A percentile compares a stretch with the other conserved stretches of the same genome.
Conservation (phyloP, 2,888 invertebrate genomes). For the Apodemia mormo region DNA sequence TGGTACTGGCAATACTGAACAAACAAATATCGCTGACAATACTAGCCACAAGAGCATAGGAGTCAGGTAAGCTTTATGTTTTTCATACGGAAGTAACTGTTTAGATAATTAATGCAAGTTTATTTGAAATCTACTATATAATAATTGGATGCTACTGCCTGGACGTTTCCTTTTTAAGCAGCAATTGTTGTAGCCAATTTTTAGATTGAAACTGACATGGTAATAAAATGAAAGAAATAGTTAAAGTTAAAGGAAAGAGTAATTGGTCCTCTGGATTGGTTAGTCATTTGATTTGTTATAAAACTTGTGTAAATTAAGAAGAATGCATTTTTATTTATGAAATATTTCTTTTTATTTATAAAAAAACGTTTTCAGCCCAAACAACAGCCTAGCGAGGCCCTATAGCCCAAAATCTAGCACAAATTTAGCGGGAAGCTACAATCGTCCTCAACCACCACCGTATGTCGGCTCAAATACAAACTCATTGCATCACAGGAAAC, state of each 20-base stretch:
- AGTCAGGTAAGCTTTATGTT: slow-evolving; percentile 52
- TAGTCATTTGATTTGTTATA: neutral
- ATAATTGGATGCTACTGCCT: too few species aligned
- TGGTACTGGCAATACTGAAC: slow-evolving; percentile 68
- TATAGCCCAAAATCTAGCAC: slow-evolving; percentile 73
- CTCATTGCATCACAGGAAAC: slow-evolving; percentile 64
- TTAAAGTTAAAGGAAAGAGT: too few species aligned
- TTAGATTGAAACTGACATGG: too few species aligned
- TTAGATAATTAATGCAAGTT: too few species aligned
- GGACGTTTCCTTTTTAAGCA: too few species aligned
- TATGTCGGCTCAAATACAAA: slow-evolving; percentile 64
- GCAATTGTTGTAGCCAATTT: too few species aligned
- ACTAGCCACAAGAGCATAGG: slow-evolving; percentile 63
- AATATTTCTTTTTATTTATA: slow-evolving; percentile 35
- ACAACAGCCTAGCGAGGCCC: slow-evolving; percentile 77
- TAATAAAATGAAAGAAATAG: too few species aligned
- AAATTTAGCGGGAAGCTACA: slow-evolving; percentile 68
- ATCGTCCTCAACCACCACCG: slow-evolving; percentile 75
- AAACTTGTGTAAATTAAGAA: neutral
- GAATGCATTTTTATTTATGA: neutral
- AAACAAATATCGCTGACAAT: slow-evolving; percentile 65
- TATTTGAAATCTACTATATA: too few species aligned
- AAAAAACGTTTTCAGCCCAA: slow-evolving; percentile 65
- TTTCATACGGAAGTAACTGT: neutral
- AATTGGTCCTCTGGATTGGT: too few species aligned